Conservation (phyloP, 2,113 vertebrate genomes). For the Rhinoderma darwinii region DNA sequence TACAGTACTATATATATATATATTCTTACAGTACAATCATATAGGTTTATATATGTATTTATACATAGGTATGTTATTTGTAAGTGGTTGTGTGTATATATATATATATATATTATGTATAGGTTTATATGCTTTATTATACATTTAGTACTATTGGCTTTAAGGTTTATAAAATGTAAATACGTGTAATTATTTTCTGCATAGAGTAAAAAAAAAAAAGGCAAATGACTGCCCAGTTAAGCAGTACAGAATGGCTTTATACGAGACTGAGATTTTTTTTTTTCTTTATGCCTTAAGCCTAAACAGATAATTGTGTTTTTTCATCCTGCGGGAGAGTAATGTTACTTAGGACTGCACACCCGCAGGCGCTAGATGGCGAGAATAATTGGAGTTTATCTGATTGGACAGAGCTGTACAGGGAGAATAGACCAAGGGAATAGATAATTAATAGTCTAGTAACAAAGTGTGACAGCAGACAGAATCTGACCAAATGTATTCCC, state of each 20-base stretch:
- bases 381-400: constrained; percentile 78
- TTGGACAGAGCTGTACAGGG: constrained; percentile 69
- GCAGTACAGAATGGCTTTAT: constrained; percentile 22
- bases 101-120: no score
- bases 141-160: background rate
- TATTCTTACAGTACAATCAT: background rate
- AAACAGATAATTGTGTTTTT: constrained; percentile 78
- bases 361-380: constrained; percentile 74
- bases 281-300: constrained; percentile 61
- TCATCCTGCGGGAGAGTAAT: constrained; percentile 77
- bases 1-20: background rate
- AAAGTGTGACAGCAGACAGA: constrained; percentile 68
- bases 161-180: background rate
- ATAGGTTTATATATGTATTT: background rate
- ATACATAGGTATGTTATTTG: background rate
- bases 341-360: constrained; percentile 77
- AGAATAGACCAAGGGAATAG: constrained; percentile 69
- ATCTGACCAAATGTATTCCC: constrained; percentile 68
- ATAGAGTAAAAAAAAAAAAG: constrained; percentile 58
- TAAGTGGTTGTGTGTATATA: background rate
- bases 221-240: background rate
- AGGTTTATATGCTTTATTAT: background rate
- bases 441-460: constrained; percentile 70
- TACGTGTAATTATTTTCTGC: background rate
- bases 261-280: constrained; percentile 55